Percentiles rank a stretch among this genome's conserved stretches.
Conservation (phyloP, 2,113 vertebrate species). For the Podocnemis expansa region DNA sequence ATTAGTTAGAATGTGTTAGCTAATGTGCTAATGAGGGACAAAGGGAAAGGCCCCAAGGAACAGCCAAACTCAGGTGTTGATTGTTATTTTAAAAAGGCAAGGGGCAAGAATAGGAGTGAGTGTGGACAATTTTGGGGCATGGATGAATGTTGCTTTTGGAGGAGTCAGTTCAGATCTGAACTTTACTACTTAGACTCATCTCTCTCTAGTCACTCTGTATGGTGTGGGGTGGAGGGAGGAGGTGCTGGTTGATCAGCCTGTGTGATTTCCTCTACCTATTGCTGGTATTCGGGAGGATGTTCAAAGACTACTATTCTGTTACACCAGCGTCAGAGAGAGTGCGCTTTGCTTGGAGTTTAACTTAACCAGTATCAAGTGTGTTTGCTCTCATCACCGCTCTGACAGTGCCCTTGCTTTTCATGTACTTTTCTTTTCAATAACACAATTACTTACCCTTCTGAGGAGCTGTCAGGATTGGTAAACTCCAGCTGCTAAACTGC, state of each 20-base stretch:
- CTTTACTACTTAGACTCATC: not conserved
- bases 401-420: not conserved
- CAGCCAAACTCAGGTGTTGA: too few relatives aligned
- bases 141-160: not conserved
- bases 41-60: not conserved
- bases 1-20: not conserved
- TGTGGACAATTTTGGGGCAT: not conserved
- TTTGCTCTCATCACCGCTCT: not conserved
- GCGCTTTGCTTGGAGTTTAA: accelerated
- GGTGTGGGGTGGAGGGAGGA: not conserved
- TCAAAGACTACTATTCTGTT: not conserved
- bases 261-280: not conserved
- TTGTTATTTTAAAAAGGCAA: not conserved
- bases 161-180: not conserved
- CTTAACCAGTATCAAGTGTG: not conserved
- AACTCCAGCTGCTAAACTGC: slow-evolving; percentile 68
- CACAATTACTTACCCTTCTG: slow-evolving; percentile 59
- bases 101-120: not conserved
- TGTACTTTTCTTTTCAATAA: slow-evolving; percentile 37
- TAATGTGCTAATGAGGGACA: not conserved
- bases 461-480: slow-evolving; percentile 63
- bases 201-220: not conserved
- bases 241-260: not conserved
- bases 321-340: not conserved
- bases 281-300: not conserved